phyloP scores from a whole-genome alignment of 92 coral and sea anemone genomes.

The Actinostola sp. region DNA sequence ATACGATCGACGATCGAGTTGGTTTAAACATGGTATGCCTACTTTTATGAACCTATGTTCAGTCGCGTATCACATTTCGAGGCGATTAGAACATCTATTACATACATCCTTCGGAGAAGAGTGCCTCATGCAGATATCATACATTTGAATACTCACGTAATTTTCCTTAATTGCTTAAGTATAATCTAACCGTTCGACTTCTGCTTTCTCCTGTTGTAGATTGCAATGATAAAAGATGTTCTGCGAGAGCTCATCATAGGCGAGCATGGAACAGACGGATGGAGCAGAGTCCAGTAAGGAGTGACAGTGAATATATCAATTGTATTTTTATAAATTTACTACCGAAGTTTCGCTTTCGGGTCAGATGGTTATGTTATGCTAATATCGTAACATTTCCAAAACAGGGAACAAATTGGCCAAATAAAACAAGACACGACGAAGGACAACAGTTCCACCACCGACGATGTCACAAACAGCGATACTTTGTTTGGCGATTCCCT shows the following conservation, averaged over 20 bases:
- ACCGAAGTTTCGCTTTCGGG: background rate
- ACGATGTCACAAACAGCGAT: constrained; percentile 4
- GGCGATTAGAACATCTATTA: background rate
- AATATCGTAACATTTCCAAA: background rate
- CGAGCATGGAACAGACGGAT: constrained; percentile 56
- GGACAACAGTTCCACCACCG: background rate
- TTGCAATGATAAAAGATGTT: constrained; percentile 44
- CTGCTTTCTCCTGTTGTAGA: constrained; percentile 30
- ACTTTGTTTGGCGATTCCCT: constrained; percentile 31
- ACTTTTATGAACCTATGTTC: background rate
- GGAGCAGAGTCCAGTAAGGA: constrained; percentile 44
- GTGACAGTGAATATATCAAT: background rate
- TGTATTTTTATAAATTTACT: background rate
- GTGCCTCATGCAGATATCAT: too few relatives aligned
- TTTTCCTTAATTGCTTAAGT: constrained; percentile 7
- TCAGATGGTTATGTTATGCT: constrained; percentile 8
- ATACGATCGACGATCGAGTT: background rate
- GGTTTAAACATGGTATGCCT: background rate
- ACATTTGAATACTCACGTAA: constrained; percentile 2
- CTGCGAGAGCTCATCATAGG: constrained; percentile 30
- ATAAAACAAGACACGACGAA: constrained; percentile 10
- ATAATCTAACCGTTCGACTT: background rate
- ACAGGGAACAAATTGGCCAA: constrained; percentile 28
- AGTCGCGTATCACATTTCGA: background rate
- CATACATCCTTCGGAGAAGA: background rate